Percentiles rank a stretch among this genome's conserved stretches.
phyloP scores from a whole-genome alignment of 2,888 invertebrate genomes.

The Dorcus parallelipipedus region DNA sequence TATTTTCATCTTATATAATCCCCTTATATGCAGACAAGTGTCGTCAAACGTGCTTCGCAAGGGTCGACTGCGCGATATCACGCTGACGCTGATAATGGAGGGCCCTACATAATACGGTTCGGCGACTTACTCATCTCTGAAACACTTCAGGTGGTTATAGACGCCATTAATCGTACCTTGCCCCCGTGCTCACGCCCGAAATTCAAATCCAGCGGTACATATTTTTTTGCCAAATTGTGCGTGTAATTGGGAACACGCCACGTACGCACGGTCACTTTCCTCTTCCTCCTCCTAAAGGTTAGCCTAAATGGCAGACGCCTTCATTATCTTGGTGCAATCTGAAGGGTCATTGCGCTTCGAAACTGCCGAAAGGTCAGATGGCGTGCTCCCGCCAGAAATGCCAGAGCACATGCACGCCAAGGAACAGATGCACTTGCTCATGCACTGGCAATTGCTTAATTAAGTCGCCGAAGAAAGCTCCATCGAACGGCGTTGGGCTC shows the following conservation, averaged over 20 bases:
- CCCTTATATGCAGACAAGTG: conserved; percentile 37
- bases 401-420: not conserved
- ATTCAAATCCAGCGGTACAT: too few relatives aligned
- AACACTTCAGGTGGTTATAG: conserved; percentile 23
- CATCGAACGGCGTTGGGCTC: too few relatives aligned
- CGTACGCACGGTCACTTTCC: not conserved
- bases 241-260: not conserved
- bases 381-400: not conserved
- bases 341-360: conserved; percentile 2
- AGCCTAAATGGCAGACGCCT: conserved; percentile 1
- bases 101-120: conserved; percentile 23
- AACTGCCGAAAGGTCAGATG: not conserved
- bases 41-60: conserved; percentile 27
- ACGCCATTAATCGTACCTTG: conserved; percentile 10
- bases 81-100: conserved; percentile 27
- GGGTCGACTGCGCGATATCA: conserved; percentile 26
- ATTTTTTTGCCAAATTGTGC: not conserved
- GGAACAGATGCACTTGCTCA: not conserved
- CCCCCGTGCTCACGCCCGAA: not conserved
- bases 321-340: conserved; percentile 1
- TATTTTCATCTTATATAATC: conserved; percentile 39
- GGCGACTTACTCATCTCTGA: conserved; percentile 21
- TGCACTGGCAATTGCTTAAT: too few relatives aligned
- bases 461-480: too few relatives aligned
- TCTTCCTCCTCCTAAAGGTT: not conserved